Conservation (phyloP, 2,113 vertebrate species). For the Elachura formosa region DNA sequence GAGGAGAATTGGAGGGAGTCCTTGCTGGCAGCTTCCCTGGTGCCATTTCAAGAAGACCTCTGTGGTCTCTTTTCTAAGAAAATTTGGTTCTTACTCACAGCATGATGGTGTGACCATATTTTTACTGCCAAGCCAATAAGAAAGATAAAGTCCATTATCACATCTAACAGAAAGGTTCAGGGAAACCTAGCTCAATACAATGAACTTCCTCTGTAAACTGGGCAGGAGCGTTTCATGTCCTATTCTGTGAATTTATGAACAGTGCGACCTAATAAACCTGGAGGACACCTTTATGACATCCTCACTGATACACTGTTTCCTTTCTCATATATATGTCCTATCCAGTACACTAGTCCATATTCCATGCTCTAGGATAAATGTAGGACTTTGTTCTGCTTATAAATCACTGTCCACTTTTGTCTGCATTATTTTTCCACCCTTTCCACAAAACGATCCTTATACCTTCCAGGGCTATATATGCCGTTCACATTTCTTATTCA, state of each 20-base stretch:
- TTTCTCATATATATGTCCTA: neutral
- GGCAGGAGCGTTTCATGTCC: rapidly evolving
- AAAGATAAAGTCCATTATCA: neutral
- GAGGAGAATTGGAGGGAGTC: neutral
- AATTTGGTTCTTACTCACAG: neutral
- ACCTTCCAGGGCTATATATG: neutral
- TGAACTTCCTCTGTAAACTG: neutral
- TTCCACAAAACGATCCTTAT: neutral
- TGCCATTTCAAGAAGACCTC: neutral
- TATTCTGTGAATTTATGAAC: neutral
- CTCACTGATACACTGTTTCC: neutral
- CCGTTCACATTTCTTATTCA: neutral
- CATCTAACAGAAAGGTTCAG: neutral
- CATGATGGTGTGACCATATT: neutral
- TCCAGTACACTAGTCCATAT: neutral
- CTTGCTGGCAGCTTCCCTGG: neutral
- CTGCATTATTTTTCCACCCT: neutral
- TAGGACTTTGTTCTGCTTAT: neutral
- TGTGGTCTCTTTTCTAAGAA: neutral
- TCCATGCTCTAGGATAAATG: neutral
- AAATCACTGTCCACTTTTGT: neutral
- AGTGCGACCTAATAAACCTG: neutral
- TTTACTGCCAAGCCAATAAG: neutral
- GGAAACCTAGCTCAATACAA: neutral
- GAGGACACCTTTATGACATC: neutral